Percentiles rank a stretch among this genome's conserved stretches.
These are phyloP conservation scores for Caenorhabditis becei DNA, from an alignment of 2,888 invertebrate genomes.

Conservation along the genomic window DNA sequence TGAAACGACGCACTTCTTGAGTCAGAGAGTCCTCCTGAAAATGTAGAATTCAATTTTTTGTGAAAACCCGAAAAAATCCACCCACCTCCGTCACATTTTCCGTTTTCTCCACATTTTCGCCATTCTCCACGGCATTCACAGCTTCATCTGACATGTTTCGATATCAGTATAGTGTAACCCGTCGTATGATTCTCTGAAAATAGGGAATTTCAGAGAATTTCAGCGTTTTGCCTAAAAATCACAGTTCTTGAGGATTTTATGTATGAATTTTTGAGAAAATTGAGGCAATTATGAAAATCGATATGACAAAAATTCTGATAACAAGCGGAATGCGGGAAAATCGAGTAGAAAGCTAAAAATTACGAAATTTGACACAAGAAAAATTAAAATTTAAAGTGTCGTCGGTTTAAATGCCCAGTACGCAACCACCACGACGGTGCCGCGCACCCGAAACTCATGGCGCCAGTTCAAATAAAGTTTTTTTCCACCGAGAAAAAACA, in stretches of 20 bases:
- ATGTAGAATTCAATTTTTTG: not conserved
- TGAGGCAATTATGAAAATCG: not conserved
- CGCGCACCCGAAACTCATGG: not conserved
- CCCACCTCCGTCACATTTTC: slow-evolving; percentile 35
- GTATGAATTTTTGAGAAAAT: not conserved
- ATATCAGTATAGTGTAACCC: slow-evolving; percentile 49
- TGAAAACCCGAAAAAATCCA: not conserved
- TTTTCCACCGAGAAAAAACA: not conserved
- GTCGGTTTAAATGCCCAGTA: slow-evolving; percentile 33
- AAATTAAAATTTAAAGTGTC: slow-evolving; percentile 17
- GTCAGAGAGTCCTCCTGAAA: slow-evolving; percentile 60
- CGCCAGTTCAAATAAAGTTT: not conserved
- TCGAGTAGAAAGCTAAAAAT: not conserved
- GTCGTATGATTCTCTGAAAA: slow-evolving; percentile 56
- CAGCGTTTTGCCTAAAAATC: slow-evolving; percentile 8
- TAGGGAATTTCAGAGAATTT: not conserved
- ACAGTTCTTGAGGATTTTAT: not conserved
- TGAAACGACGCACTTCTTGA: slow-evolving; percentile 64
- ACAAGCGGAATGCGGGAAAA: not conserved
- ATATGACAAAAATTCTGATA: not conserved
- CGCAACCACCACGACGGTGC: slow-evolving; percentile 11
- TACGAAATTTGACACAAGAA: slow-evolving; percentile 1
- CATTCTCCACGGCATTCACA: slow-evolving; percentile 23
- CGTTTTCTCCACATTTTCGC: slow-evolving; percentile 22
- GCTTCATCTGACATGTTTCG: slow-evolving; percentile 53